phyloP scores from a whole-genome alignment of 2,113 vertebrate genomes.

The Corapipo altera region DNA sequence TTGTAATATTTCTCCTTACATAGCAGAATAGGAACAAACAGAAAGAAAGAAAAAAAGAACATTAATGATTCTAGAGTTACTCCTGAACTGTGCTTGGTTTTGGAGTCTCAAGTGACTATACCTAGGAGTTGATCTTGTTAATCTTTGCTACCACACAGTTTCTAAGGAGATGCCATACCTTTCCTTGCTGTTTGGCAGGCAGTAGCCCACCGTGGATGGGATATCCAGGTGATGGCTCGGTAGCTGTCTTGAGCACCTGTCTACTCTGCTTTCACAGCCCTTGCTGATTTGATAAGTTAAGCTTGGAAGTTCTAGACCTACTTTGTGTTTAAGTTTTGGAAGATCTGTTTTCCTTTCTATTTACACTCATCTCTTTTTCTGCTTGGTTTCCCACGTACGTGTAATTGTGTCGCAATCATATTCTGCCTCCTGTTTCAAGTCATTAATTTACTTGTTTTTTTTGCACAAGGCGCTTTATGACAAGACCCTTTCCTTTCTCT shows the following conservation, averaged over 20 bases:
- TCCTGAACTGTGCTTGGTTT: background rate
- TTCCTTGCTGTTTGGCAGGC: background rate
- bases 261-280: background rate
- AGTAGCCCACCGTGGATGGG: accelerated
- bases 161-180: background rate
- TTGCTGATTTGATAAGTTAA: background rate
- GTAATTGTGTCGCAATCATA: background rate
- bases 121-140: background rate
- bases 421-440: background rate
- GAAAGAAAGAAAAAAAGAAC: background rate
- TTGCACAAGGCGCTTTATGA: background rate
- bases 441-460: background rate
- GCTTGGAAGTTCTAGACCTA: background rate
- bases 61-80: background rate
- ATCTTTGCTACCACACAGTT: background rate
- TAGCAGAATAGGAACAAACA: background rate
- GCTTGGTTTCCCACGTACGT: background rate
- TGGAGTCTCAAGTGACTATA: background rate
- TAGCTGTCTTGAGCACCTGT: background rate
- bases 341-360: background rate
- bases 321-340: background rate
- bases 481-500: background rate
- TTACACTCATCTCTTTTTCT: background rate
- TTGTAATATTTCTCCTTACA: constrained; percentile 1
- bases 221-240: background rate